Evolutionary conservation across 1,140 invertebrate genomes (phyloP), one percentile per base, ranked within the genome.

Genomic region (Anagrus nilaparvatae): DNA sequence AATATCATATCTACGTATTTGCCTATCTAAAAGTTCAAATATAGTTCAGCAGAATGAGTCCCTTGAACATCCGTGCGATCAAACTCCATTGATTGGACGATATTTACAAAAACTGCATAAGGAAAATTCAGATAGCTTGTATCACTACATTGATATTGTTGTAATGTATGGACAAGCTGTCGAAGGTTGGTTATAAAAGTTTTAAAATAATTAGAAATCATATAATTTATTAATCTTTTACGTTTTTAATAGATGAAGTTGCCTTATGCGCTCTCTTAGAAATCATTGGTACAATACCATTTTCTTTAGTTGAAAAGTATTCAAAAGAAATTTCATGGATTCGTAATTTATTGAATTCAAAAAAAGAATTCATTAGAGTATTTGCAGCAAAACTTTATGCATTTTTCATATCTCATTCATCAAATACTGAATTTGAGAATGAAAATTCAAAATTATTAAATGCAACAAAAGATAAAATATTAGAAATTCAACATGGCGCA

Each of bases 401-500:
- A 13, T 65, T 84, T 24, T 71, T 85, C n/a, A 68, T 72, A 2
- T 69, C 75, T 23, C 56, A 74, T 28, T 65, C 67, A 2, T 53
- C 63, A 5, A 67, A 67, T 44, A 54, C 64, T 12, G 65, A 73
- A 23, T 73, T 80, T 47, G 76, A 76, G 27, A 65, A 59, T 13
- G 70, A 72, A 20, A 61, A 79, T 6, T 60, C 61, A 5, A 70
- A 73, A 48, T 71, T 79, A 30, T 62, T 77, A 2, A 55, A 49
- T 31, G 59, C 72, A 43, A 69, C 66, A 2, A 62, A 64, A 29
- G 65, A 68, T 52, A 79, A 78, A 58, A 70, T 61, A 52, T 58
- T 85, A 25, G 85, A 88, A 60, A 63, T 71, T 3, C 82, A 87
- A 52, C 82, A 87, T 52, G 85, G 86, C 0, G 75, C 76, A 27